A percentile compares a stretch with the other conserved stretches of the same genome.
Conservation (phyloP, 2,888 invertebrate genomes). For the Acanthosepion lycidas region DNA sequence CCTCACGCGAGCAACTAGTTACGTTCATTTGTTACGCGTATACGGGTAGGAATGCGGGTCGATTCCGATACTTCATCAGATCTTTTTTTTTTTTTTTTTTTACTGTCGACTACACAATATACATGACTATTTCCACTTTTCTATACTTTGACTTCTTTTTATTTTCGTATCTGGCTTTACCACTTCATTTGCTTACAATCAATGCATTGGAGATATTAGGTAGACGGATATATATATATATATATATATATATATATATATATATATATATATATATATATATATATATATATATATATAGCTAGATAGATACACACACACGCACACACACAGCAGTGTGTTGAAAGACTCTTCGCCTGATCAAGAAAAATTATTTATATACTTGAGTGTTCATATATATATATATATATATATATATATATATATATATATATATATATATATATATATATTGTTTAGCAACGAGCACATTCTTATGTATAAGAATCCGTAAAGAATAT, state of each 20-base stretch:
- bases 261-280: not conserved
- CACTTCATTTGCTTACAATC: not conserved
- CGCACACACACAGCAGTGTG: not conserved
- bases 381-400: not conserved
- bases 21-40: not conserved
- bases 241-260: not conserved
- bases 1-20: not conserved
- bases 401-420: not conserved
- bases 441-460: not conserved
- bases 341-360: too few species aligned
- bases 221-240: not conserved
- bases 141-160: not conserved
- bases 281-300: not conserved
- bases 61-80: not conserved
- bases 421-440: not conserved
- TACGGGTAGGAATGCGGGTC: too few species aligned
- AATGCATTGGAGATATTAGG: not conserved
- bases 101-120: not conserved
- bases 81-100: too few species aligned
- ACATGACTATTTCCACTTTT: not conserved
- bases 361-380: too few species aligned
- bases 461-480: not conserved
- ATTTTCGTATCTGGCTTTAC: not conserved
- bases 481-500: not conserved
- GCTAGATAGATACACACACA: not conserved